Evolutionary conservation across 2,888 invertebrate species (phyloP).

Genomic region (Chironomus tentans): DNA sequence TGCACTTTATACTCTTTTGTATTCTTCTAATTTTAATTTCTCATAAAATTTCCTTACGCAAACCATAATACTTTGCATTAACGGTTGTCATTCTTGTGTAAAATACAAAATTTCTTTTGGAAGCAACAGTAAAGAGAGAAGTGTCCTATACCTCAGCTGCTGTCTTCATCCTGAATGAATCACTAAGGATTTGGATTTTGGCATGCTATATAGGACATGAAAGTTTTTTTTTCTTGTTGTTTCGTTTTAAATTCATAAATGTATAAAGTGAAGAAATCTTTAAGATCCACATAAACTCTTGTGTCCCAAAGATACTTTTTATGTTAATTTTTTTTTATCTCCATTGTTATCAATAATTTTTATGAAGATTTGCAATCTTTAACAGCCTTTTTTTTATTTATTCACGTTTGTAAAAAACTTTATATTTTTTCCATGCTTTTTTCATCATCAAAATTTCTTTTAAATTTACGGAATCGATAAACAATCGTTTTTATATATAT

Average conservation of each 20-base stretch:
- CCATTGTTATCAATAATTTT: background rate
- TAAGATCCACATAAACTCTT: background rate
- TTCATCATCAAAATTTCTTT: too few species aligned
- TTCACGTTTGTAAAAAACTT: constrained; percentile 17
- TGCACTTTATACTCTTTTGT: constrained; percentile 17
- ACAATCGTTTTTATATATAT: too few species aligned
- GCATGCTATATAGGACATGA: too few species aligned
- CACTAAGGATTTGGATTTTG: too few species aligned
- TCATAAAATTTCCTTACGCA: background rate
- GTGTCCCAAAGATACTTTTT: background rate
- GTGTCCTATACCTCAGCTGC: too few species aligned
- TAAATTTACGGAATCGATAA: too few species aligned
- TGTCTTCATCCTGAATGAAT: background rate
- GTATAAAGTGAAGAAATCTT: background rate
- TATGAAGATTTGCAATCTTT: constrained; percentile 26
- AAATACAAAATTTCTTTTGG: background rate
- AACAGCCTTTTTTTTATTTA: constrained; percentile 20
- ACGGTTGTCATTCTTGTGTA: background rate
- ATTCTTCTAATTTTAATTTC: background rate
- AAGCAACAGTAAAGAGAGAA: background rate
- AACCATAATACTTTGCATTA: background rate
- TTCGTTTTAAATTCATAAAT: background rate
- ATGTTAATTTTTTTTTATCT: background rate
- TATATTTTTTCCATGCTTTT: constrained; percentile 23
- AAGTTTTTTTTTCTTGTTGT: background rate